Evolutionary conservation across 2,113 vertebrate species (phyloP).

Genomic region (Castor canadensis): DNA sequence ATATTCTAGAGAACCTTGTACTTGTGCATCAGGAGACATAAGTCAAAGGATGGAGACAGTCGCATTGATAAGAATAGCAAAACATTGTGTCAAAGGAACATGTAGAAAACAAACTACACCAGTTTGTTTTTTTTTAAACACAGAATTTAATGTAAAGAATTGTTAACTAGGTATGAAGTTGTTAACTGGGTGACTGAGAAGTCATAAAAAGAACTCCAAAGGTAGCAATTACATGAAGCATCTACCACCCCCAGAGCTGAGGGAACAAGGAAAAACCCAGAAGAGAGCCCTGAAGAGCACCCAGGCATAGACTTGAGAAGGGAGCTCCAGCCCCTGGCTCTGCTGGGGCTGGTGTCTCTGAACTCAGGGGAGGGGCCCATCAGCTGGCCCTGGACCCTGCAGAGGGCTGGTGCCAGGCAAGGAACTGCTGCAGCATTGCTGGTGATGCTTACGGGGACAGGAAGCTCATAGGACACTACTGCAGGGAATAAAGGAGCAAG

Average conservation of each 20-base stretch:
- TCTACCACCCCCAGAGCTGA: background rate
- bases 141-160: slow-evolving; percentile 39
- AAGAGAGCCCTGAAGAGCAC: background rate
- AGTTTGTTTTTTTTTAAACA: background rate
- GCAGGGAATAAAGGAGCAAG: background rate
- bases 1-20: background rate
- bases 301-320: background rate
- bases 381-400: background rate
- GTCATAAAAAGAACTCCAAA: slow-evolving; percentile 45
- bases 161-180: slow-evolving; percentile 18
- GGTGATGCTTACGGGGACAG: background rate
- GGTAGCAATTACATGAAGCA: background rate
- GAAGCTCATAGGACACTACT: background rate
- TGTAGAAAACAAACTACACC: background rate
- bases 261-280: background rate
- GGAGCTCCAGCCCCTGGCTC: background rate
- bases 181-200: background rate
- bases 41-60: background rate
- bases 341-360: background rate
- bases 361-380: background rate
- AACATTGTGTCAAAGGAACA: background rate
- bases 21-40: background rate
- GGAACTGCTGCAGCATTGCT: background rate
- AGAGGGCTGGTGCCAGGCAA: background rate
- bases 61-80: background rate